phyloP scores from a whole-genome alignment of 1,140 invertebrate genomes.

The Gonioctena quinquepunctata region DNA sequence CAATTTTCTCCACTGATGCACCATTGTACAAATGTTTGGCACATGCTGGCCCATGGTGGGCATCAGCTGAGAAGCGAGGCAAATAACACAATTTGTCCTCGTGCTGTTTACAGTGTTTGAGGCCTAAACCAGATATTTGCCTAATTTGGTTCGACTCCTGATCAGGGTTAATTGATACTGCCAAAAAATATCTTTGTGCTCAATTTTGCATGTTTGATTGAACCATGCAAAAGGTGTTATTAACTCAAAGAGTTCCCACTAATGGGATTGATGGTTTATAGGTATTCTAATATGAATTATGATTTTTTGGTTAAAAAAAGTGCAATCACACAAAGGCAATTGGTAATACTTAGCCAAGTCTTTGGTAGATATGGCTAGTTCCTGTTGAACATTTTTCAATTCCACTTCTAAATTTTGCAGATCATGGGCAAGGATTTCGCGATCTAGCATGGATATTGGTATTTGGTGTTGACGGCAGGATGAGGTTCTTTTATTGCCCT shows the following conservation, averaged over 20 bases:
- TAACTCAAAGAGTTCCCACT: slow-evolving; percentile 16
- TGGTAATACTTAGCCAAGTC: background rate
- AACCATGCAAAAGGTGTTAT: slow-evolving; percentile 18
- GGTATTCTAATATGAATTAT: background rate
- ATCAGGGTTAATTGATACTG: background rate
- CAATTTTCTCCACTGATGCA: slow-evolving; percentile 8
- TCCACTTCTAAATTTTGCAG: slow-evolving; percentile 1
- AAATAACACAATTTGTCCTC: slow-evolving; percentile 9
- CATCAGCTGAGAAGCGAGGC: slow-evolving; percentile 13
- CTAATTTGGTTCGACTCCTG: background rate
- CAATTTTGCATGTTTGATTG: slow-evolving; percentile 11
- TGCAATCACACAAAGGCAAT: background rate
- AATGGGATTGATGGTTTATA: background rate
- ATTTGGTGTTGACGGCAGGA: slow-evolving; percentile 21
- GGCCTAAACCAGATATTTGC: background rate
- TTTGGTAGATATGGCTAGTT: background rate
- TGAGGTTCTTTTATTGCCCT: background rate
- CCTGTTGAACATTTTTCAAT: background rate
- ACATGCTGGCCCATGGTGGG: slow-evolving; percentile 6
- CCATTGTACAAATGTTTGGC: slow-evolving; percentile 10
- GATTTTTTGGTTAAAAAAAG: background rate
- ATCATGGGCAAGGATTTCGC: background rate
- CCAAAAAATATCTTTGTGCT: background rate
- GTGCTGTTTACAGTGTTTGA: slow-evolving; percentile 10
- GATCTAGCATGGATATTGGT: background rate